phyloP scores from a whole-genome alignment of 2,797 vertebrate genomes.

The Balearica regulorum region DNA sequence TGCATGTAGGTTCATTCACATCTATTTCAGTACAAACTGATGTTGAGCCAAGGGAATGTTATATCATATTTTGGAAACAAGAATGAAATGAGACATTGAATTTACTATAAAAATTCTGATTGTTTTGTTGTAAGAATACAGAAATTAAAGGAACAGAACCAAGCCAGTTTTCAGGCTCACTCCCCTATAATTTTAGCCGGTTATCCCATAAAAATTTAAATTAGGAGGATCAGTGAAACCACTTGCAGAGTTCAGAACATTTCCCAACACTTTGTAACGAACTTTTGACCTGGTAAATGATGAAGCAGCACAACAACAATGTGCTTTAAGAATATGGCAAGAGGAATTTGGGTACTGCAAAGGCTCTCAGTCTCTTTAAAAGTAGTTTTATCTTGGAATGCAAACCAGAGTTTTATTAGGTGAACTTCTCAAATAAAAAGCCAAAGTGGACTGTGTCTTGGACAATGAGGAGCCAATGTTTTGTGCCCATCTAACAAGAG shows the following conservation, averaged over 20 bases:
- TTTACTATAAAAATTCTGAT: neutral
- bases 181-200: neutral
- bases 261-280: neutral
- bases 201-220: neutral
- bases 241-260: neutral
- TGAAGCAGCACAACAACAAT: neutral
- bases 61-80: neutral
- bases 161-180: neutral
- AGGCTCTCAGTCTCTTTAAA: neutral
- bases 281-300: neutral
- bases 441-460: neutral
- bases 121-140: neutral
- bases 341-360: neutral
- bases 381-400: neutral
- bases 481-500: neutral
- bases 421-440: neutral
- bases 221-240: neutral
- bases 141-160: neutral
- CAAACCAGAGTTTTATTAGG: neutral
- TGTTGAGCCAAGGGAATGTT: neutral
- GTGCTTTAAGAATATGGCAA: neutral
- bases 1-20: neutral
- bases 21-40: neutral
- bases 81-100: neutral
- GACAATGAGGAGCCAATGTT: neutral